Conservation (phyloP, 2,797 vertebrate species). For the Eulemur coronatus region DNA sequence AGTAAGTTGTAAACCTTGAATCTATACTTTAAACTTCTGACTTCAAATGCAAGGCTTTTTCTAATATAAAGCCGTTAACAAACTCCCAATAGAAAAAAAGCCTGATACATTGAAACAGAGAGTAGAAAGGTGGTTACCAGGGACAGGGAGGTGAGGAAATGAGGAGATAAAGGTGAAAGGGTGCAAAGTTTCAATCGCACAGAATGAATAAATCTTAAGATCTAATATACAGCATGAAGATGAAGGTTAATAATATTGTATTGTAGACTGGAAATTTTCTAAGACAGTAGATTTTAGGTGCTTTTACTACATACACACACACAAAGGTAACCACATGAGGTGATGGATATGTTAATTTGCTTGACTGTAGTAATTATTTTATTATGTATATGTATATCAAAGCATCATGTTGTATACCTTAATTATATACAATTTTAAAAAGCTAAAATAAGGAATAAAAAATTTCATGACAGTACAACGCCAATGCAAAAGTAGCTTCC, state of each 20-base stretch:
- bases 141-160: accelerated
- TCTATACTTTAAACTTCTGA: not conserved
- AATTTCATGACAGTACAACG: not conserved
- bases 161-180: not conserved
- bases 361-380: not conserved
- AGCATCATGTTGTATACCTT: not conserved
- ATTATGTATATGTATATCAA: not conserved
- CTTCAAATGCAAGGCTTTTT: not conserved
- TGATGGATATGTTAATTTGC: not conserved
- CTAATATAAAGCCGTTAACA: not conserved
- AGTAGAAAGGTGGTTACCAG: not conserved
- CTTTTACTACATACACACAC: not conserved
- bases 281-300: not conserved
- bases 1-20: not conserved
- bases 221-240: not conserved
- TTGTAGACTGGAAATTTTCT: not conserved
- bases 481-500: not conserved
- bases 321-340: not conserved
- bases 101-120: not conserved
- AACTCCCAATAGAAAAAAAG: not conserved
- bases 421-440: not conserved
- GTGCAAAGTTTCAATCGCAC: not conserved
- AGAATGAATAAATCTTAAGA: not conserved
- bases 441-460: not conserved
- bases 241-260: no score